A percentile compares a stretch with the other conserved stretches of the same genome.
Evolutionary conservation across 2,797 vertebrate species (phyloP).

Genomic region (Sebastes matsubarae): DNA sequence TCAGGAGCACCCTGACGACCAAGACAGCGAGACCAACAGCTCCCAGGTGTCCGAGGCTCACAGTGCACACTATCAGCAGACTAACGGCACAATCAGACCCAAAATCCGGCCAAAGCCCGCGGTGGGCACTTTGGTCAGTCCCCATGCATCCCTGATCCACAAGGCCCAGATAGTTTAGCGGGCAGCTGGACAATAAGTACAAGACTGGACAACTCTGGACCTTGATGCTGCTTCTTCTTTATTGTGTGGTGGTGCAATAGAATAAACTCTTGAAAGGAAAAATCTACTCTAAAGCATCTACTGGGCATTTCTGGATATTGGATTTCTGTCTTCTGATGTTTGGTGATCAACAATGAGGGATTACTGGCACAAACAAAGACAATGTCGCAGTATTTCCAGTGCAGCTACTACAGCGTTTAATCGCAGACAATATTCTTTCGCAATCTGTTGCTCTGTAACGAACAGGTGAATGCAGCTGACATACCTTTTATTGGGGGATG

Average conservation of each 20-base stretch:
- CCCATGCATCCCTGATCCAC: conserved; percentile 73
- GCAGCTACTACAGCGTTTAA: neutral
- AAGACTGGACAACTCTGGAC: neutral
- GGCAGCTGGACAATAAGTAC: neutral
- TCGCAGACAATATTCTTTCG: neutral
- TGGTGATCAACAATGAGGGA: neutral
- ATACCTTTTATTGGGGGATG: neutral
- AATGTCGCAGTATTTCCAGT: neutral
- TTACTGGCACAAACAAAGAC: conserved; percentile 3
- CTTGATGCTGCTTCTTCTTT: conserved; percentile 3
- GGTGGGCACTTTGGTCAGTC: conserved; percentile 59
- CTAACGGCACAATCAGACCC: conserved; percentile 86
- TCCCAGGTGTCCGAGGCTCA: conserved; percentile 88
- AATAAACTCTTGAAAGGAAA: neutral
- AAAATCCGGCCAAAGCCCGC: conserved; percentile 79
- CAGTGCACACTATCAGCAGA: conserved; percentile 84
- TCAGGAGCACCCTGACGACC: conserved; percentile 77
- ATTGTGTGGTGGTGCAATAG: conserved; percentile 11
- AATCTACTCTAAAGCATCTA: neutral
- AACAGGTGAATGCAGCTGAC: conserved; percentile 12
- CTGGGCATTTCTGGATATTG: neutral
- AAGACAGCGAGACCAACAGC: conserved; percentile 81
- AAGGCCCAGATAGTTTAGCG: conserved; percentile 91
- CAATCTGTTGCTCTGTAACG: conserved; percentile 4
- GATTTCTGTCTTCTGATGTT: neutral